These are phyloP conservation scores for Tachuris rubrigastra DNA, from an alignment of 2,113 vertebrate genomes.

Conservation along the genomic window DNA sequence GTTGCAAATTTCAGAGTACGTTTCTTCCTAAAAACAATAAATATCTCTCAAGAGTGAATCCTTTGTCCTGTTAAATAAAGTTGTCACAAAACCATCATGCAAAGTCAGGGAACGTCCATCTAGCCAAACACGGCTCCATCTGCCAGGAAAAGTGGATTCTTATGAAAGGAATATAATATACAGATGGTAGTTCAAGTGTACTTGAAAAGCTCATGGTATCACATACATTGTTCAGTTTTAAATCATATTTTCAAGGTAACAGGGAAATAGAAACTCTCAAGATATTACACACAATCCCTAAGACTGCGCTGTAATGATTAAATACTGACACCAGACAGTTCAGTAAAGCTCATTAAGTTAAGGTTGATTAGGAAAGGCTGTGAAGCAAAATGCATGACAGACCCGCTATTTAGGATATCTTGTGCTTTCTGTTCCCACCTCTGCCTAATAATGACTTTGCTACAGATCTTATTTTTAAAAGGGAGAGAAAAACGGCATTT, in stretches of 20 bases:
- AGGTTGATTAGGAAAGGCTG: background rate
- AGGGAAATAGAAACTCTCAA: background rate
- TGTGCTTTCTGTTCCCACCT: background rate
- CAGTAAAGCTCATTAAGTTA: background rate
- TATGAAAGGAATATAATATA: background rate
- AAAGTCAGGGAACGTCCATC: background rate
- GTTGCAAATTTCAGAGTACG: background rate
- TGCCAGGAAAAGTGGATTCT: background rate
- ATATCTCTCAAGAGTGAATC: background rate
- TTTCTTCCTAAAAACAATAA: background rate
- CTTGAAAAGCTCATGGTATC: background rate
- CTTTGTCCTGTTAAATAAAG: background rate
- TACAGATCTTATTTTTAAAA: background rate
- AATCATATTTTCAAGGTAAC: background rate
- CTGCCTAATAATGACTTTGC: background rate
- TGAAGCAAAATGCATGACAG: background rate
- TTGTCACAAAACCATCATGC: background rate
- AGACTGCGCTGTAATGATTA: background rate
- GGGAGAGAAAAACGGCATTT: background rate
- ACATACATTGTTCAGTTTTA: background rate
- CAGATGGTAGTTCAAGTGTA: background rate
- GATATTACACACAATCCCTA: background rate
- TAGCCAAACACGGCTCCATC: background rate
- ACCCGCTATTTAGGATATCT: background rate
- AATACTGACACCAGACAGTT: background rate